Percentiles rank a stretch among this genome's conserved stretches.
Conservation (phyloP, 1,140 invertebrate species). For the Argopecten irradians region DNA sequence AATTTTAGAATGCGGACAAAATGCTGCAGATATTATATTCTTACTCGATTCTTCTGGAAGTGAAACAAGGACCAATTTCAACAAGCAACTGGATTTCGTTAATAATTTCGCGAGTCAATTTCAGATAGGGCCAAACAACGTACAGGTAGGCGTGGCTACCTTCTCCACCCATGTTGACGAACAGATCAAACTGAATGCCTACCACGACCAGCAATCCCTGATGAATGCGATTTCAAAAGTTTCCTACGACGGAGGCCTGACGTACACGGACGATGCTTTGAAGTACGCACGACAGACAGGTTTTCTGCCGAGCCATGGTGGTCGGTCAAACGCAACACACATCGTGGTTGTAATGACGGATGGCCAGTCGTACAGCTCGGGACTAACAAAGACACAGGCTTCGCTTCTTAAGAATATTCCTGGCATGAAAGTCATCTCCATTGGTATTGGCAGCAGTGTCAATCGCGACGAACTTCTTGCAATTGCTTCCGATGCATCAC, state of each 20-base stretch:
- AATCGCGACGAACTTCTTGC: constrained; percentile 37
- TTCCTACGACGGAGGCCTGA: constrained; percentile 45
- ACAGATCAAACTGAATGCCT: constrained; percentile 39
- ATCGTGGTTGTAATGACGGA: constrained; percentile 51
- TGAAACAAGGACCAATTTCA: constrained; percentile 50
- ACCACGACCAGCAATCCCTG: constrained; percentile 24
- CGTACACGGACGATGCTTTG: constrained; percentile 48
- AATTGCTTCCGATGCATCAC: constrained; percentile 57
- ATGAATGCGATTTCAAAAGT: constrained; percentile 38
- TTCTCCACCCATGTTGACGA: constrained; percentile 45
- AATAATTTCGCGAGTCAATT: constrained; percentile 54
- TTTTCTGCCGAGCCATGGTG: constrained; percentile 42
- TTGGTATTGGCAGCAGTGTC: constrained; percentile 54
- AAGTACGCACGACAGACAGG: constrained; percentile 37
- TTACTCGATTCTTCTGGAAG: constrained; percentile 60
- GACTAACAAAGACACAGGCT: constrained; percentile 36
- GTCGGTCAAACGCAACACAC: constrained; percentile 41
- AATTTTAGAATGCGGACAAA: constrained; percentile 43
- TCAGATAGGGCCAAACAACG: constrained; percentile 49
- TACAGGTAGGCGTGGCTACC: constrained; percentile 51
- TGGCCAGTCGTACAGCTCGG: constrained; percentile 40
- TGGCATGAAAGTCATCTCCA: constrained; percentile 49
- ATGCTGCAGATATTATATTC: constrained; percentile 56
- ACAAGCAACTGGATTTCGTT: constrained; percentile 55
- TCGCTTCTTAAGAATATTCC: constrained; percentile 26